Evolutionary conservation across 2,797 vertebrate species (phyloP), one percentile per base, ranked within the genome.

Genomic region (Sebastes trivittatus): DNA sequence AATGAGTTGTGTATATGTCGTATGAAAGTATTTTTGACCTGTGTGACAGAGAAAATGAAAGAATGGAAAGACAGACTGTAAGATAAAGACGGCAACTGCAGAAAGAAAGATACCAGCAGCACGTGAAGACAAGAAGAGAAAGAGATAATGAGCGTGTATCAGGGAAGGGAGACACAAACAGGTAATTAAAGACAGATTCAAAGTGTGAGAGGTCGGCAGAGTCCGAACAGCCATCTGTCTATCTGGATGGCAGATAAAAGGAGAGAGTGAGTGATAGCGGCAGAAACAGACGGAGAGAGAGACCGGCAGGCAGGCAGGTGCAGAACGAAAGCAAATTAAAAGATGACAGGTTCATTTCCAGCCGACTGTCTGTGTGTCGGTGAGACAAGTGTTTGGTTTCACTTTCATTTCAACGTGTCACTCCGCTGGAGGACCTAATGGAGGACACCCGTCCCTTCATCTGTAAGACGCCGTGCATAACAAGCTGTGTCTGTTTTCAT

Each of bases 311-410:
- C 7, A 3, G 58, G 42, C 42, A 29, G 75, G 60, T 65, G 75
- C 1, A 27, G 67, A 69, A 10, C 0, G 20, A 42, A 38, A 30
- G 79, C 61, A 75, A 85, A 91, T 85, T 76, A 85, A 82, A 77
- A 81, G 71, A 85, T 80, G 88, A 87, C 76, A 78, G 73, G 27
- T 82, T 87, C 52, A 60, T 80, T 80, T 88, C 72, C 71, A 75
- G 38, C 63, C 5, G 80, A 73, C 74, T 72, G 80, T 81, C 63
- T 34, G 30, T 2, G 29, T 7, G 89, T 77, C 82, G 25, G 61
- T 4, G 74, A 87, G 59, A 75, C 23, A 2, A 70, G 11, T 27
- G 62, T 80, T 80, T 65, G 77, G 27, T 73, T 83, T 80, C 80
- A 20, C 22, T 74, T 56, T 76, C 65, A 78, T 75, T 77, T 55